Evolutionary conservation across 2,113 vertebrate species (phyloP).

Genomic region (Abramis brama): DNA sequence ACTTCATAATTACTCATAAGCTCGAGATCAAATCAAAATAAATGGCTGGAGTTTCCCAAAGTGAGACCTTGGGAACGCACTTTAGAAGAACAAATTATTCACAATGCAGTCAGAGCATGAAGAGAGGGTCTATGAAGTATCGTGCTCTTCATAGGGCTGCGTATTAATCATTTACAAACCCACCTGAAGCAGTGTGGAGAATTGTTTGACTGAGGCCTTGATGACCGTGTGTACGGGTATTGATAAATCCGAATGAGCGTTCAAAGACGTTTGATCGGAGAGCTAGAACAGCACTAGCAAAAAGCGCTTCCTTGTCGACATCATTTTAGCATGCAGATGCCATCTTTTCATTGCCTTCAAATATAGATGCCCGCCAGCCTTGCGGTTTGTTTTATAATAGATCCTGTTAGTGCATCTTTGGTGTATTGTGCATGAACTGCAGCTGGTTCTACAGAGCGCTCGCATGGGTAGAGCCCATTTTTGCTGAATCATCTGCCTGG

Average conservation of each 20-base stretch:
- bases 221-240: constrained; percentile 8
- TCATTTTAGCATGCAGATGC: not conserved
- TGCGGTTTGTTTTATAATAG: constrained; percentile 30
- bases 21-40: constrained; percentile 69
- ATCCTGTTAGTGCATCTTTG: constrained; percentile 41
- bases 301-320: constrained; percentile 4
- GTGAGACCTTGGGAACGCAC: constrained; percentile 53
- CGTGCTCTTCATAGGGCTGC: constrained; percentile 31
- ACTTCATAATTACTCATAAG: constrained; percentile 71
- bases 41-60: constrained; percentile 61
- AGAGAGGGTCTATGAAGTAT: constrained; percentile 15
- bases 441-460: constrained; percentile 51
- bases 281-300: not conserved
- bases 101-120: constrained; percentile 39
- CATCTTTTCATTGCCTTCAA: not conserved
- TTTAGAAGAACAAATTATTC: constrained; percentile 53
- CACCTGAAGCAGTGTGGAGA: constrained; percentile 12
- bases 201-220: constrained; percentile 36
- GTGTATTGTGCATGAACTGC: constrained; percentile 52
- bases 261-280: not conserved
- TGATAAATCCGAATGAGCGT: constrained; percentile 29
- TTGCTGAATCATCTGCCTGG: constrained; percentile 69
- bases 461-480: constrained; percentile 59
- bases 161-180: constrained; percentile 44
- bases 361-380: not conserved